These are phyloP conservation scores for Solenopsis invicta DNA, from an alignment of 1,140 invertebrate genomes.

Conservation along the genomic window DNA sequence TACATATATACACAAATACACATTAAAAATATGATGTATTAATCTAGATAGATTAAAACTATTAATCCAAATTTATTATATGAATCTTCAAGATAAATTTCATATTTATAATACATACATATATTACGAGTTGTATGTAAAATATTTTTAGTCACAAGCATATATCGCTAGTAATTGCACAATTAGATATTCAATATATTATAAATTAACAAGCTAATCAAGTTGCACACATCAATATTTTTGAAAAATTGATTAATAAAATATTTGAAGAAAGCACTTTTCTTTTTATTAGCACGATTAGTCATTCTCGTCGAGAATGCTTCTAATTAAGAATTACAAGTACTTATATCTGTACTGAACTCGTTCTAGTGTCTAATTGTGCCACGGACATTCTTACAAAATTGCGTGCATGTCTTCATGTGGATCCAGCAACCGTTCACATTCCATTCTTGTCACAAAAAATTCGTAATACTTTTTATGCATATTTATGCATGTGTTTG, in stretches of 20 bases:
- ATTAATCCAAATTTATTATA: background rate
- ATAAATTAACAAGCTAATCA: background rate
- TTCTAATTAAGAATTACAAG: conserved; percentile 13
- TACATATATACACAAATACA: background rate
- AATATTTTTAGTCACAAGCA: conserved; percentile 13
- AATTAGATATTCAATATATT: background rate
- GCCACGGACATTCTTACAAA: conserved; percentile 5
- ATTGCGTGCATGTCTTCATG: background rate
- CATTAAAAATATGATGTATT: background rate
- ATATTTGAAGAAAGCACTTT: background rate
- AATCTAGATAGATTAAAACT: background rate
- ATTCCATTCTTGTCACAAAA: background rate
- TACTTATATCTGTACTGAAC: background rate
- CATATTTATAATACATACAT: background rate
- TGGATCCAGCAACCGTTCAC: background rate
- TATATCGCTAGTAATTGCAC: background rate
- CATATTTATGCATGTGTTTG: too few species aligned
- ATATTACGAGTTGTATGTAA: background rate
- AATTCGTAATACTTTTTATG: background rate
- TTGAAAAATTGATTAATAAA: background rate
- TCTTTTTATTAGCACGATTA: background rate
- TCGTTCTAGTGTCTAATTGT: background rate
- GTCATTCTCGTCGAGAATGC: background rate
- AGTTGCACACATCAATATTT: background rate
- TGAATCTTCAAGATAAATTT: background rate